These are phyloP conservation scores for Corythoichthys haematopterus DNA, from an alignment of 2,113 vertebrate genomes.

Conservation along the genomic window DNA sequence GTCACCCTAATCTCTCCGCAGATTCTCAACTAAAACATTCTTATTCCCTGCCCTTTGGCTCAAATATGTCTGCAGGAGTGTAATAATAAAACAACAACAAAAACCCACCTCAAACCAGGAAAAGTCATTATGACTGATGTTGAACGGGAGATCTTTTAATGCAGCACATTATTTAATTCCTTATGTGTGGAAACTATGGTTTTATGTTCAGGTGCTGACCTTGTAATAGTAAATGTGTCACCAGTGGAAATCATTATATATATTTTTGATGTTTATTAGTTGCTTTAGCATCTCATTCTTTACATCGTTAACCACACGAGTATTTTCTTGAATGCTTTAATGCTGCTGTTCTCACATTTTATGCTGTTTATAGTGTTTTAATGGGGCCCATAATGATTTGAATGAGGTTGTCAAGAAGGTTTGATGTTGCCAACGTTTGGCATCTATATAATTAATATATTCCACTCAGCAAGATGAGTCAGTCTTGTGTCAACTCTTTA, in stretches of 20 bases:
- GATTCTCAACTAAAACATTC: constrained; percentile 12
- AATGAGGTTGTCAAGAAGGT: constrained; percentile 20
- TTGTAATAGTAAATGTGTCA: constrained; percentile 38
- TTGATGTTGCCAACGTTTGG: constrained; percentile 5
- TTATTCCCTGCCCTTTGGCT: constrained; percentile 17
- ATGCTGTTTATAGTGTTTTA: constrained; percentile 30
- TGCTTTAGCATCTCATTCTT: constrained; percentile 17
- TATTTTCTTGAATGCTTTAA: constrained; percentile 14
- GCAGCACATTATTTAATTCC: not conserved
- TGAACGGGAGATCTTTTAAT: constrained; percentile 20
- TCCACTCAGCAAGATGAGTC: not conserved
- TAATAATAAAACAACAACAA: constrained; percentile 27
- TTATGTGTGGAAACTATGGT: not conserved
- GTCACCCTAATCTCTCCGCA: constrained; percentile 7
- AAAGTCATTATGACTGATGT: constrained; percentile 34
- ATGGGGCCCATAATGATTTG: constrained; percentile 17
- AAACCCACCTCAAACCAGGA: constrained; percentile 40
- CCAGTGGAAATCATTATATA: constrained; percentile 17
- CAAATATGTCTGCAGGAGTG: constrained; percentile 37
- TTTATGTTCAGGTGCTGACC: constrained; percentile 23
- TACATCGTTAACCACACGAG: not conserved
- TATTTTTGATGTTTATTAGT: constrained; percentile 38
- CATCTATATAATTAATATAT: not conserved
- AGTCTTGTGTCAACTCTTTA: not conserved
- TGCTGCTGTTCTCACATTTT: constrained; percentile 8